Base-by-base conservation (phyloP, 2,888 invertebrate species). In the Elgonia sp. region DNA sequence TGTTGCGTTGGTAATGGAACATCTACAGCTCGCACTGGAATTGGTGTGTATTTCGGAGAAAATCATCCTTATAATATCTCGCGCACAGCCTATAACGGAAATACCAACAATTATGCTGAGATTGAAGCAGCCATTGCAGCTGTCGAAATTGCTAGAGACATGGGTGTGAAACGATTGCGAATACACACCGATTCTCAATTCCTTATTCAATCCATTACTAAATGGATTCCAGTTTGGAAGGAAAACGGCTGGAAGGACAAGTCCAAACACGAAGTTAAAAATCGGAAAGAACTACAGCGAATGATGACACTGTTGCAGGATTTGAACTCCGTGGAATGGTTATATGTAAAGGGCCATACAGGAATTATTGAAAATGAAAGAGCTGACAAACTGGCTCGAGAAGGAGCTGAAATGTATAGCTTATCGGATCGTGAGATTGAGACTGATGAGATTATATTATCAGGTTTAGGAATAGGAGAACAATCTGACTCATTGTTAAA, bases 311-410 rank as follows among this genome's bases (percentile, higher is more conserved):
- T 6, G 9, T 29, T 81, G 10, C 10, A 9, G 0, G 2, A 9
- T 39, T 63, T 72, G 9, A 29, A 63, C 0, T 14, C 29, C 7
- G 72, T 81, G 0, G 40, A 72, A 20, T 72, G 70, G 72, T n/a
- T 53, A 0, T 81, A 72, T 10, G 81, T 81, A 0, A 81, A 72
- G 53, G 72, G 72, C 0, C 72, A 81, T 53, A 37, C 55, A 0
- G 81, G 81, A 6, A 18, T 21, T 20, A n/a, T 9, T 16, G 72
- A 21, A 21, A 81, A 81, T 42, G 82, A 82, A 42, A 39, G 70
- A 67, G 73, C 82, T 37, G 82, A 86, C 53, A 14, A 50, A 76
- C 60, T 79, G 42, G 82, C 72, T 20, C 18, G 37, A 20, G 42
- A 10, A 21, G 79, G 77, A 18, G 77, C 72, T 5, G 50, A 65